Percentiles rank a stretch among this genome's conserved stretches.
Evolutionary conservation across 1,140 invertebrate species (phyloP).

Genomic region (Meloidogyne hapla): DNA sequence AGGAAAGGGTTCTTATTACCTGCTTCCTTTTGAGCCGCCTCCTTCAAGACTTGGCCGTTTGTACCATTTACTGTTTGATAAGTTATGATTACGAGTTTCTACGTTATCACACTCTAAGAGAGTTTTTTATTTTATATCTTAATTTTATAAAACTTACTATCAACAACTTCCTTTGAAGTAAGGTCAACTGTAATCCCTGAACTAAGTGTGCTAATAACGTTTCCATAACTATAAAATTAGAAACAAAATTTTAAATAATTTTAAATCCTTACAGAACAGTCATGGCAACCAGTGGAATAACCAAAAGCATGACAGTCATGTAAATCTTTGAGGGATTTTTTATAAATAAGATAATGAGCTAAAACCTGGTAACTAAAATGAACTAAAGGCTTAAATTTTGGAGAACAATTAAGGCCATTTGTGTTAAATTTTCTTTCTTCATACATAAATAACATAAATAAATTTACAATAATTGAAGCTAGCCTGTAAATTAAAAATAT

Average conservation of each 20-base stretch:
- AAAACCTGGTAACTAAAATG: constrained; percentile 47
- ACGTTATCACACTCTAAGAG: background rate
- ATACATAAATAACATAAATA: constrained; percentile 53
- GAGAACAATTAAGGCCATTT: constrained; percentile 50
- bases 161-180: constrained; percentile 36
- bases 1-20: too few relatives aligned
- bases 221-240: constrained; percentile 19
- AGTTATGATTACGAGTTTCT: background rate
- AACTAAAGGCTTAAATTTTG: constrained; percentile 43
- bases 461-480: constrained; percentile 50
- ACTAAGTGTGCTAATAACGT: constrained; percentile 42
- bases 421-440: constrained; percentile 51
- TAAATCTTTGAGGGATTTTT: constrained; percentile 39
- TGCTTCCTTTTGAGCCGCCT: background rate
- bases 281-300: constrained; percentile 53
- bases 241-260: background rate
- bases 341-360: background rate
- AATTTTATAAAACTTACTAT: constrained; percentile 8
- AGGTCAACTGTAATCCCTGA: constrained; percentile 52
- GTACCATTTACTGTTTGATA: background rate
- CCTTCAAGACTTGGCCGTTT: background rate
- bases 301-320: constrained; percentile 52
- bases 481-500: constrained; percentile 26
- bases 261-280: constrained; percentile 36
- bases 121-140: background rate